These are phyloP conservation scores for Synodontis membranacea DNA, from an alignment of 2,113 vertebrate genomes.

Conservation along the genomic window DNA sequence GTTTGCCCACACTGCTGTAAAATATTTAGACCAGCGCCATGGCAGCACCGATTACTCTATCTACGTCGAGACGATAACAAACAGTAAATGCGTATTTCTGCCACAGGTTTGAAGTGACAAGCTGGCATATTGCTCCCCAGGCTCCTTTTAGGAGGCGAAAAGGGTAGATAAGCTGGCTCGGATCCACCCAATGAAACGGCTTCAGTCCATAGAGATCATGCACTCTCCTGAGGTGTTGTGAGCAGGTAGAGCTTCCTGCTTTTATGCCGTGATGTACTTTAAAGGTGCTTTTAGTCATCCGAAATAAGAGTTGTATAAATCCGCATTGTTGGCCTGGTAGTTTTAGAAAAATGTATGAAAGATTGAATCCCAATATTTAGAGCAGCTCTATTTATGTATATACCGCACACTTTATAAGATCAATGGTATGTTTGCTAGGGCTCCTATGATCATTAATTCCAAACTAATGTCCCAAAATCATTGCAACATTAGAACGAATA, in stretches of 20 bases:
- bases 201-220: slow-evolving; percentile 3
- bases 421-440: not conserved
- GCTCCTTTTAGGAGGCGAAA: slow-evolving; percentile 36
- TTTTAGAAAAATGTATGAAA: not conserved
- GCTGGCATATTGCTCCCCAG: slow-evolving; percentile 41
- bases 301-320: not conserved
- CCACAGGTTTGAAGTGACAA: slow-evolving; percentile 51
- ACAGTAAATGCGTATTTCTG: slow-evolving; percentile 49
- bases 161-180: slow-evolving; percentile 50
- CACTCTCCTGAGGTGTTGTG: slow-evolving; percentile 4
- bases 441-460: not conserved
- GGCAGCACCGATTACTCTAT: slow-evolving; percentile 60
- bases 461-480: not conserved
- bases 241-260: slow-evolving; percentile 18
- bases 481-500: not conserved
- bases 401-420: not conserved
- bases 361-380: not conserved
- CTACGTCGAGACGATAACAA: slow-evolving; percentile 50
- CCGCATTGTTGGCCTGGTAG: not conserved
- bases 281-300: not conserved
- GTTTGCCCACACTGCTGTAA: slow-evolving; percentile 41
- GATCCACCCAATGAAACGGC: slow-evolving; percentile 34
- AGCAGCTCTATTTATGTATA: not conserved
- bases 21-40: slow-evolving; percentile 59
- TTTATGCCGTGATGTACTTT: not conserved